A percentile compares a stretch with the other conserved stretches of the same genome.
Conservation (phyloP, 2,888 invertebrate genomes). For the Odontothrips loti region DNA sequence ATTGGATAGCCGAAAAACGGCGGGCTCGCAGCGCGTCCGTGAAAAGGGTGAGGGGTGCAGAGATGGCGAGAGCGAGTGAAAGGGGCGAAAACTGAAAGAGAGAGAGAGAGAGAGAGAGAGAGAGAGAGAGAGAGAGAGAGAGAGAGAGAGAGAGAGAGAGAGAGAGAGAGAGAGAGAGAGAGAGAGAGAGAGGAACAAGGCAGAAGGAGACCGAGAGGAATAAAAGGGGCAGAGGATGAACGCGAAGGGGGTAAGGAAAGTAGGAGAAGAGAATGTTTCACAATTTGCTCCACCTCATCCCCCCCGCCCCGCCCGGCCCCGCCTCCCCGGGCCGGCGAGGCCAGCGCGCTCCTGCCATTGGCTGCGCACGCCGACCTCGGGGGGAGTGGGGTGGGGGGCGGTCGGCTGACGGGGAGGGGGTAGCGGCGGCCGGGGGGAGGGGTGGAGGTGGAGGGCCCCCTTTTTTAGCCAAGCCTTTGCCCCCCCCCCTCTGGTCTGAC, state of each 20-base stretch:
- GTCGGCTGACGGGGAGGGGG: background rate
- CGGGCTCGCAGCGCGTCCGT: too few relatives aligned
- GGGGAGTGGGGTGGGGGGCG: background rate
- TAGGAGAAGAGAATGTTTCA: slow-evolving; percentile 9
- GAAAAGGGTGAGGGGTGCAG: too few relatives aligned
- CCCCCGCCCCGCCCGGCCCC: background rate
- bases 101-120: background rate
- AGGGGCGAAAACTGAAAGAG: too few relatives aligned
- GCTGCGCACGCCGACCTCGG: background rate
- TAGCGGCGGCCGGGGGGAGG: background rate
- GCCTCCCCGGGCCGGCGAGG: background rate
- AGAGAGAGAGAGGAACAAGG: background rate
- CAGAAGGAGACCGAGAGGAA: background rate
- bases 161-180: too few relatives aligned
- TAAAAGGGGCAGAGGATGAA: background rate
- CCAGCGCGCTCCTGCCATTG: background rate
- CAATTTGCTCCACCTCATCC: slow-evolving; percentile 26
- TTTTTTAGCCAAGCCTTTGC: background rate
- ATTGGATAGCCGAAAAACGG: too few relatives aligned
- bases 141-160: background rate
- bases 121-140: background rate
- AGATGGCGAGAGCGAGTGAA: background rate
- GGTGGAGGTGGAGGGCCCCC: background rate
- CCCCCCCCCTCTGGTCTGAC: background rate
- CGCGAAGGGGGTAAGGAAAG: background rate